Evolutionary conservation across 2,888 invertebrate species (phyloP).

Genomic region (Drosophila paucipuncta): DNA sequence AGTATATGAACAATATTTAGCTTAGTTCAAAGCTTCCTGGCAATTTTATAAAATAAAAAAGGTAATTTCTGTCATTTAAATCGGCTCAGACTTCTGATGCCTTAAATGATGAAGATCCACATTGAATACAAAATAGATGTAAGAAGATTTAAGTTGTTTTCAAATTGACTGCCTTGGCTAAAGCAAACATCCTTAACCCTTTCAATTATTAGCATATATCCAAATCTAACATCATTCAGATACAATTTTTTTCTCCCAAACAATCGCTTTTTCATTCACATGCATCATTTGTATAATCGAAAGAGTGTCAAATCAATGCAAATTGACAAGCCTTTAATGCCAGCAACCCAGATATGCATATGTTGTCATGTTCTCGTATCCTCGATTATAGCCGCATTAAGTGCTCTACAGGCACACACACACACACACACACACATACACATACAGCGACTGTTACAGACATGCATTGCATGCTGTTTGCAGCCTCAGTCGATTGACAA

Average conservation of each 20-base stretch:
- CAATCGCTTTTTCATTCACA: not conserved
- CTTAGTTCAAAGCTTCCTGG: not conserved
- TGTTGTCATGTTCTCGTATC: constrained; percentile 25
- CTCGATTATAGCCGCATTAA: constrained; percentile 61
- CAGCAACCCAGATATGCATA: constrained; percentile 48
- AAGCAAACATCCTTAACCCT: not conserved
- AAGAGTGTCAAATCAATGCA: constrained; percentile 43
- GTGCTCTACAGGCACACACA: constrained; percentile 35
- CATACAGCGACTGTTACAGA: constrained; percentile 13
- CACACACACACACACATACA: constrained; percentile 6
- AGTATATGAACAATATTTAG: not conserved
- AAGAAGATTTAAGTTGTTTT: not conserved
- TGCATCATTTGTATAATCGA: constrained; percentile 32
- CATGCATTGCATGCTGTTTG: constrained; percentile 26
- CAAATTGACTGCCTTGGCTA: not conserved
- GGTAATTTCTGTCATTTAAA: not conserved
- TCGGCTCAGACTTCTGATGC: not conserved
- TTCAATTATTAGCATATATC: not conserved
- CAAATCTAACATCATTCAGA: not conserved
- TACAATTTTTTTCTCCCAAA: not conserved
- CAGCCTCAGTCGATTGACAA: constrained; percentile 49
- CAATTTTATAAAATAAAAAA: not conserved
- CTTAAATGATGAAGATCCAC: not conserved
- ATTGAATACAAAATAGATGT: not conserved
- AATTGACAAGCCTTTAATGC: constrained; percentile 63